Conservation (phyloP, 2,888 invertebrate genomes). For the Endotricha flammealis region DNA sequence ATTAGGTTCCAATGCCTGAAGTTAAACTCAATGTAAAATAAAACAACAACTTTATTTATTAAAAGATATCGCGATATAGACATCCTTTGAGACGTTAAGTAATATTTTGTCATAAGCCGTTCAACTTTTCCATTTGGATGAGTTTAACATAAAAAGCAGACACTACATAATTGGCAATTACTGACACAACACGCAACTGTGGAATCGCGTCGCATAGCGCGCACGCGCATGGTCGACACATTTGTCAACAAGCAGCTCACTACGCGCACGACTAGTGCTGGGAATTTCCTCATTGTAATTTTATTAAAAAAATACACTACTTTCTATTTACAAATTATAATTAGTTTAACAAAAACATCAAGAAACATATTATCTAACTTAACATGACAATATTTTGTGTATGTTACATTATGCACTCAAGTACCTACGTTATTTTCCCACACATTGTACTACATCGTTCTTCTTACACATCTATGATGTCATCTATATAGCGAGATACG, state of each 20-base stretch:
- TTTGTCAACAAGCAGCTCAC: conserved; percentile 1
- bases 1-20: too few relatives aligned
- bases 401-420: conserved; percentile 1
- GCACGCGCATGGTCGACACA: conserved; percentile 20
- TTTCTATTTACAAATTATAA: conserved; percentile 24
- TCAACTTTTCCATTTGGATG: conserved; percentile 66
- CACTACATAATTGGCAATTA: conserved; percentile 62
- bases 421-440: conserved; percentile 6
- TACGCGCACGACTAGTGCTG: neutral
- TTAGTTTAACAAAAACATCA: conserved; percentile 2
- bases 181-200: conserved; percentile 47
- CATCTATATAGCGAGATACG: conserved; percentile 2
- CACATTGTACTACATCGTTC: conserved; percentile 5
- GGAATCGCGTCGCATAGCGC: conserved; percentile 26
- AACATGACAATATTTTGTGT: conserved; percentile 1
- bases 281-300: neutral
- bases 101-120: conserved; percentile 52
- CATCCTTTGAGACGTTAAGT: too few relatives aligned
- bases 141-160: conserved; percentile 50
- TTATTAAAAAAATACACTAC: conserved; percentile 15
- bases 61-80: too few relatives aligned
- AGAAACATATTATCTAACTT: neutral
- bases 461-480: conserved; percentile 3
- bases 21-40: too few relatives aligned
- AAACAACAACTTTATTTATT: too few relatives aligned